Evolutionary conservation across 1,140 invertebrate genomes (phyloP).

Genomic region (Brachionus koreanus): DNA sequence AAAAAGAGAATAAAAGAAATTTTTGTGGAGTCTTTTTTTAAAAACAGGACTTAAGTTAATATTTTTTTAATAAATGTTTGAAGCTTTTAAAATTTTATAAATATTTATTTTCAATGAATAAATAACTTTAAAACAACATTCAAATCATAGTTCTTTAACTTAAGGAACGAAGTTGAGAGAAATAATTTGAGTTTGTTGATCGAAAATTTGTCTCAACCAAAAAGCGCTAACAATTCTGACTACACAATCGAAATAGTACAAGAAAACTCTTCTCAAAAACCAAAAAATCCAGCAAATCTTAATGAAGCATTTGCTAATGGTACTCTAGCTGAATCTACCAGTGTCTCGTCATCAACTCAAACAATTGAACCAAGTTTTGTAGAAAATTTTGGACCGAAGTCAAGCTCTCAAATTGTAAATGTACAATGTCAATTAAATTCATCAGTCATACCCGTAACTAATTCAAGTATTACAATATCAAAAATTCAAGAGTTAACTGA

Average conservation of each 20-base stretch:
- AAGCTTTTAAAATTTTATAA: too few relatives aligned
- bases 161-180: not conserved
- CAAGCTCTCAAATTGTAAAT: not conserved
- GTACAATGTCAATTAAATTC: not conserved
- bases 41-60: too few relatives aligned
- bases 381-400: not conserved
- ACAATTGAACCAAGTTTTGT: not conserved
- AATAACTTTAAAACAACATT: too few relatives aligned
- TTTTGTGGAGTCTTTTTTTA: too few relatives aligned
- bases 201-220: slow-evolving; percentile 2
- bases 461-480: not conserved
- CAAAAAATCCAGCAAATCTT: not conserved
- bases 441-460: not conserved
- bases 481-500: slow-evolving; percentile 9
- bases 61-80: too few relatives aligned
- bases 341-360: not conserved
- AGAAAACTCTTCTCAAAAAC: not conserved
- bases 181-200: not conserved
- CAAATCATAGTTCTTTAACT: not conserved
- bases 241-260: not conserved
- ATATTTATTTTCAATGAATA: too few relatives aligned
- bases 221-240: not conserved
- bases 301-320: slow-evolving; percentile 10
- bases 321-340: not conserved
- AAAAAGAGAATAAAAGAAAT: too few relatives aligned